phyloP scores from a whole-genome alignment of 1,140 invertebrate genomes.

The Magallana gigas region DNA sequence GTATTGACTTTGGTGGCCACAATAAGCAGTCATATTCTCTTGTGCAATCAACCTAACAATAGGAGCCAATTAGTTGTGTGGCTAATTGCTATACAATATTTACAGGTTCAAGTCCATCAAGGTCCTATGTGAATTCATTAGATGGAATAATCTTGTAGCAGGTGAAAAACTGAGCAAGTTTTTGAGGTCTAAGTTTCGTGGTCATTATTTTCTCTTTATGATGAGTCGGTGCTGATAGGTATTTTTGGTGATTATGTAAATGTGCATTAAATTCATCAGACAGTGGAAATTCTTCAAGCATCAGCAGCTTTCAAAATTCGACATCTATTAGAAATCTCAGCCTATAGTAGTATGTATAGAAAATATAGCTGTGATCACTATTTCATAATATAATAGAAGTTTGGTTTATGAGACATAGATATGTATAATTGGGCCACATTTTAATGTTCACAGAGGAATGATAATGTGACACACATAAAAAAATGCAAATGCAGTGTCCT shows the following conservation, averaged over 20 bases:
- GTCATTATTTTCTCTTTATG: slow-evolving; percentile 13
- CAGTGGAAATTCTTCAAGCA: no score
- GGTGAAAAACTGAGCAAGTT: slow-evolving; percentile 10
- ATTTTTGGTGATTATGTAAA: neutral
- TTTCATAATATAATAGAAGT: no score
- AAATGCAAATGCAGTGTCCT: no score
- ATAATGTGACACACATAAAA: no score
- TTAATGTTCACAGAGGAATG: no score
- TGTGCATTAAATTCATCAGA: no score
- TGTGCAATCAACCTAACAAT: slow-evolving; percentile 13
- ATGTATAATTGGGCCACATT: no score
- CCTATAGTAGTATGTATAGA: no score
- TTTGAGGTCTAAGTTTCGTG: neutral
- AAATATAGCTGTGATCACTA: no score
- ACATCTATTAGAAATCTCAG: no score
- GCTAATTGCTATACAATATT: slow-evolving; percentile 37
- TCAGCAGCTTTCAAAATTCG: no score
- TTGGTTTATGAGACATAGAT: no score
- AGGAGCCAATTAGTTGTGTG: slow-evolving; percentile 21
- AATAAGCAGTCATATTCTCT: slow-evolving; percentile 15
- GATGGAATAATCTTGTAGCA: slow-evolving; percentile 21
- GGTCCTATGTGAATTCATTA: neutral
- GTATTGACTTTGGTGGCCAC: slow-evolving; percentile 20
- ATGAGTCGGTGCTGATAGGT: neutral
- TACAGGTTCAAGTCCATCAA: slow-evolving; percentile 13